Evolutionary conservation across 2,113 vertebrate species (phyloP), one percentile per base, ranked within the genome.

Genomic region (Alethe diademata): DNA sequence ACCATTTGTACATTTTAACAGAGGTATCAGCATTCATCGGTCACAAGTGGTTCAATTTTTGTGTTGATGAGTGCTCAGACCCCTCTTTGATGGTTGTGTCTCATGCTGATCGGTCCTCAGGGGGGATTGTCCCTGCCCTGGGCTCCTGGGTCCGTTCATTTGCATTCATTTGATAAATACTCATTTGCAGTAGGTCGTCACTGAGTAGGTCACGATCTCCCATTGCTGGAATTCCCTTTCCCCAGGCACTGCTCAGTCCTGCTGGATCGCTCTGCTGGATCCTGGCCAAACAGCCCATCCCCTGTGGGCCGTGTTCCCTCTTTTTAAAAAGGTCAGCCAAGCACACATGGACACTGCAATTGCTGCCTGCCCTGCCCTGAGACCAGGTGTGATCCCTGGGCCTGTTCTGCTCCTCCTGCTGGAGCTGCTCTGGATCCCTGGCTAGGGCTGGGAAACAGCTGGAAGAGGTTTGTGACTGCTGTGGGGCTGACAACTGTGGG

Each of bases 381-480:
- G 24, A 12, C 5, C 2, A 0, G 8, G 4, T 0, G 2, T 0
- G 1, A 16, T 12, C 22, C 12, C 36, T 2, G 20, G 6, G 29
- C 8, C n/a, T 19, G 20, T 1, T 16, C 14, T 35, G 19, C 14
- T 65, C 2, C 5, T 36, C 14, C 14, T 45, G 2, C 45, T 50
- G 19, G 19, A 4, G 2, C 33, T 33, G 48, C 31, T 20, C 12
- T 9, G 25, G 15, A 4, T 22, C 36, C 36, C 45, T 14, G 40
- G 0, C 25, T 4, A 1, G 9, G 22, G 40, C 43, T 65, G 45
- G 14, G 29, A 7, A 9, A 20, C 5, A 7, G 45, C 31, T 40
- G 28, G 9, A 19, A 29, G 47, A 56, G 19, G 4, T 48, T 14
- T 48, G 6, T 48, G 45, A 13, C 47, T 48, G 47, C 47, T 24